A percentile compares a stretch with the other conserved stretches of the same genome.
Conservation (phyloP, 2,797 vertebrate genomes). For the Arrhamphus sclerolepis region DNA sequence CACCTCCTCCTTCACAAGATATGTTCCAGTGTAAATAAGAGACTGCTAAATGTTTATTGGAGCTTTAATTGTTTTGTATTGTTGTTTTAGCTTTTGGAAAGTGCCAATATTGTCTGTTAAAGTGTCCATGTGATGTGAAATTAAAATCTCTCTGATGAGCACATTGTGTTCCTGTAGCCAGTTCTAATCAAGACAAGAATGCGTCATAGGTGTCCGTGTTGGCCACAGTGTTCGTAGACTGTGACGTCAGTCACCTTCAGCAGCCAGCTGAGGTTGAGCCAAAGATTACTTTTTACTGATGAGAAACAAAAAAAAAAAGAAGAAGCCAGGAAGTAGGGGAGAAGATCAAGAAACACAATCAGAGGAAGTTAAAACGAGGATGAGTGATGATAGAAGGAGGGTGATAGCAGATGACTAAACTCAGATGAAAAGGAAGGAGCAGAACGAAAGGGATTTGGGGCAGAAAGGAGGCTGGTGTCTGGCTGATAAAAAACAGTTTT, state of each 20-base stretch:
- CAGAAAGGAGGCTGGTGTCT: slow-evolving; percentile 11
- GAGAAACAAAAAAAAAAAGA: slow-evolving; percentile 16
- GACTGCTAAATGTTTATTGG: slow-evolving; percentile 70
- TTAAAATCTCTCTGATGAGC: slow-evolving; percentile 68
- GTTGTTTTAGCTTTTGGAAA: slow-evolving; percentile 72
- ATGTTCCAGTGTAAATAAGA: slow-evolving; percentile 55
- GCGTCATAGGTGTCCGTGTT: neutral
- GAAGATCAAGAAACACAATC: slow-evolving; percentile 11
- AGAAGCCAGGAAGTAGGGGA: slow-evolving; percentile 10
- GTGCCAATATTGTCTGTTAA: slow-evolving; percentile 77
- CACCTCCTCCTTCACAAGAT: slow-evolving; percentile 20
- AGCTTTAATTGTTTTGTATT: slow-evolving; percentile 80
- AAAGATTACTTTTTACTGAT: slow-evolving; percentile 22
- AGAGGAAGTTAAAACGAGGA: slow-evolving; percentile 24
- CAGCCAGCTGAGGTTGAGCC: slow-evolving; percentile 44
- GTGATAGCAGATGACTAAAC: slow-evolving; percentile 29
- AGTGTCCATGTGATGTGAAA: slow-evolving; percentile 71
- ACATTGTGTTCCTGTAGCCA: slow-evolving; percentile 31
- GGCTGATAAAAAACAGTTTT: slow-evolving; percentile 29
- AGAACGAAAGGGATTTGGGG: slow-evolving; percentile 5
- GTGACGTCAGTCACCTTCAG: slow-evolving; percentile 4
- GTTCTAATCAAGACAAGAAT: slow-evolving; percentile 18
- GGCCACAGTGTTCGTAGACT: neutral
- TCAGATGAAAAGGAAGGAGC: slow-evolving; percentile 38
- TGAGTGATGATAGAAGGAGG: slow-evolving; percentile 11